Conservation (phyloP, 2,888 invertebrate genomes). For the Callosobruchus maculatus region DNA sequence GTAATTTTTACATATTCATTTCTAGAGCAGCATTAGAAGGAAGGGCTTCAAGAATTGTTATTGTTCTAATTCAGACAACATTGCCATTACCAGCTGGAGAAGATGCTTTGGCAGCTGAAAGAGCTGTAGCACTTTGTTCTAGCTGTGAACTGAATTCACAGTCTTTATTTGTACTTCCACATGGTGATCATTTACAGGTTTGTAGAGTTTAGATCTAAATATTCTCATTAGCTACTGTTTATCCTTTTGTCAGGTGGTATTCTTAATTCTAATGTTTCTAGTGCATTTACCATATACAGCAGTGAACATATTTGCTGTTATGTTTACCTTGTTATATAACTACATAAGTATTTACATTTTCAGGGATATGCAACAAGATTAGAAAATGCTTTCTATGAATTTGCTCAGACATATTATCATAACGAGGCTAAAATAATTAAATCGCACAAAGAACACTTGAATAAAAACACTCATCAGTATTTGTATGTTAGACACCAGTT, state of each 20-base stretch:
- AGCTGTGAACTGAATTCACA: constrained; percentile 91
- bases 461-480: constrained; percentile 86
- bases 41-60: constrained; percentile 71
- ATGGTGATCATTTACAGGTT: constrained; percentile 75
- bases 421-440: constrained; percentile 83
- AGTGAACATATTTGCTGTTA: no score
- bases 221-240: no score
- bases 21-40: constrained; percentile 68
- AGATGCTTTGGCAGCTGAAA: constrained; percentile 82
- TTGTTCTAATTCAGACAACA: constrained; percentile 87
- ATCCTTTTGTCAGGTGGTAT: not conserved
- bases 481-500: constrained; percentile 94
- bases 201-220: no score
- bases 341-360: constrained; percentile 23
- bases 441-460: constrained; percentile 84
- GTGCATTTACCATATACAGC: no score
- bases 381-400: constrained; percentile 91
- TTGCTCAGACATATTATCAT: constrained; percentile 90
- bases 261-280: no score
- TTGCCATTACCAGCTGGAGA: constrained; percentile 74
- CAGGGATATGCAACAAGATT: constrained; percentile 66
- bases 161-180: constrained; percentile 82
- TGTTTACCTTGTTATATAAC: no score
- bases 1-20: constrained; percentile 6
- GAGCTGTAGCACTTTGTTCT: constrained; percentile 84